Evolutionary conservation across 2,888 invertebrate genomes (phyloP), one percentile per base, ranked within the genome.

Genomic region (Melangyna quadrimaculata): DNA sequence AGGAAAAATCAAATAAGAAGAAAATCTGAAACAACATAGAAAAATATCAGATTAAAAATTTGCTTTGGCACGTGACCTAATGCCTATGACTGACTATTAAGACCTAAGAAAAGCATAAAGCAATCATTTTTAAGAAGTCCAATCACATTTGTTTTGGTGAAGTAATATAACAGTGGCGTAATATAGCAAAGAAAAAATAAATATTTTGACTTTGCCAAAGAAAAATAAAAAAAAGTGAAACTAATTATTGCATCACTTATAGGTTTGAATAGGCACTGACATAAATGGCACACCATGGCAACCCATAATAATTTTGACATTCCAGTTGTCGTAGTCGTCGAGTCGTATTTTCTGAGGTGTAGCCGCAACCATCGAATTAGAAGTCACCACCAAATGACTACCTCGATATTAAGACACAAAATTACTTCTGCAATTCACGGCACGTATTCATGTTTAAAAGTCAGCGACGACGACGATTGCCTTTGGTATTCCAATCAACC

Each of bases 41-140:
- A 22, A 35, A 35, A 19, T 22, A 73, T 24, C 65, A 24, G 12
- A 57, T 74, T 48, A 57, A 70, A 67, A 67, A 67, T 65, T 40
- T 61, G 45, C 40, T 79, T 72, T 19, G 72, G 69, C 84, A 84
- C 84, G 84, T 79, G 84, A 79, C 75, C 79, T n/a, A 69, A 37
- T 74, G 70, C 48, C 78, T 69, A n/a, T n/a, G 78, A 74, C 51
- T 74, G 55, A 70, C 40, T 63, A 40, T 14, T 32, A 17, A 35
- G 19, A 27, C 55, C 40, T 9, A 32, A 24, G 19, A 35, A 37
- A 35, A 35, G n/a, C 48, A 45, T 32, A 71, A 53, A 14, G 10
- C 67, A 43, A 75, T 22, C 1, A 43, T n/a, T 43, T 48, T 24
- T 81, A 75, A 59, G 29, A 32, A 75, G 53, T 77, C 81, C 19